Percentiles rank a stretch among this genome's conserved stretches.
phyloP scores from a whole-genome alignment of 2,797 vertebrate species.

The Psittacula echo region DNA sequence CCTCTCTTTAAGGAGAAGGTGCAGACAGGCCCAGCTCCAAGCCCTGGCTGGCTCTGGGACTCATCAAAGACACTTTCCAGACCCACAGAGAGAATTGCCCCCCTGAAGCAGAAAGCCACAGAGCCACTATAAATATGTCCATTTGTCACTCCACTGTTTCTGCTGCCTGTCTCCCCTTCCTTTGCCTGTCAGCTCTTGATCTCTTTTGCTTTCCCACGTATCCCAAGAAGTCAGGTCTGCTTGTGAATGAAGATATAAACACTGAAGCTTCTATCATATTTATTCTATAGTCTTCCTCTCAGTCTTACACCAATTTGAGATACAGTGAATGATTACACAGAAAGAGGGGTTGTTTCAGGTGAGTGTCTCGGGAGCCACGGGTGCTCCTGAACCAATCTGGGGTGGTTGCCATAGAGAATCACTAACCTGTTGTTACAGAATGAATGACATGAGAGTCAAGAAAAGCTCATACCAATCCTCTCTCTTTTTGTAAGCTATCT shows the following conservation, averaged over 20 bases:
- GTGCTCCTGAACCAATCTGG: not conserved
- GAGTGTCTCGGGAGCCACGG: not conserved
- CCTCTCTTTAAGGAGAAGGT: not conserved
- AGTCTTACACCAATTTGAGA: not conserved
- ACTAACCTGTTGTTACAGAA: slow-evolving; percentile 9
- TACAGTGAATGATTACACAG: not conserved
- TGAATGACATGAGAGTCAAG: slow-evolving; percentile 47
- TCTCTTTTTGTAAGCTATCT: slow-evolving; percentile 21
- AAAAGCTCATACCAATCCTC: slow-evolving; percentile 42
- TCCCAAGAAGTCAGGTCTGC: not conserved
- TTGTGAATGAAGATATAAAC: not conserved
- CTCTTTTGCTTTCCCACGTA: not conserved
- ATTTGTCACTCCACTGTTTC: not conserved
- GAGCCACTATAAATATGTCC: not conserved
- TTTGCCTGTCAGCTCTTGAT: not conserved
- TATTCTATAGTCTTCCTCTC: not conserved
- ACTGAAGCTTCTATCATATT: not conserved
- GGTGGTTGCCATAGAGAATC: slow-evolving; percentile 9
- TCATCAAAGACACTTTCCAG: slow-evolving; percentile 15
- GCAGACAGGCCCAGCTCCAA: not conserved
- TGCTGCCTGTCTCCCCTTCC: not conserved
- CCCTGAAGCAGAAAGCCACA: not conserved
- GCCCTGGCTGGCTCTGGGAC: not conserved
- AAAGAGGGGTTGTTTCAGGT: not conserved
- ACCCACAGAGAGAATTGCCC: not conserved